A percentile compares a stretch with the other conserved stretches of the same genome.
Evolutionary conservation across 2,797 vertebrate genomes (phyloP).

Genomic region (Enteromius argenteus): DNA sequence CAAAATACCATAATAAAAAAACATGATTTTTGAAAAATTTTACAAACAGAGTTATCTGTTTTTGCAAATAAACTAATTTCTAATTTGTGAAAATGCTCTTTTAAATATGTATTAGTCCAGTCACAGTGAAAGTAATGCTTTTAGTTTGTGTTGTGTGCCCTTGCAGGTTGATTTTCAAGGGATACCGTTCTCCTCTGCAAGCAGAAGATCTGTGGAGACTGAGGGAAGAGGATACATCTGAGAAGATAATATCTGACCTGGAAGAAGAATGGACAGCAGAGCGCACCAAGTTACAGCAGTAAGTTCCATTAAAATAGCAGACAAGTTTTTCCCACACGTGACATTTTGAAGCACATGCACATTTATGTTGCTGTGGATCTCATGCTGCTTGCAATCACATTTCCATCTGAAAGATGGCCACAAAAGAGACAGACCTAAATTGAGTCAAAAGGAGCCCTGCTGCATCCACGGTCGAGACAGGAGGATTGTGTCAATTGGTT

Average conservation of each 20-base stretch:
- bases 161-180: constrained; percentile 87
- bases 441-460: constrained; percentile 43
- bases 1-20: too few relatives aligned
- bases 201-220: constrained; percentile 88
- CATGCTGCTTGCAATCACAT: constrained; percentile 64
- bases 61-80: neutral
- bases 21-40: too few relatives aligned
- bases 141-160: constrained; percentile 26
- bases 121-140: neutral
- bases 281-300: constrained; percentile 78
- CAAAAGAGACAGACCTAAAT: constrained; percentile 57
- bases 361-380: constrained; percentile 45
- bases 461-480: constrained; percentile 61
- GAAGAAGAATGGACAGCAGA: constrained; percentile 83
- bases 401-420: constrained; percentile 58
- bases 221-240: constrained; percentile 84
- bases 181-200: constrained; percentile 81
- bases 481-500: constrained; percentile 60
- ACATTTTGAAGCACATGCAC: constrained; percentile 29
- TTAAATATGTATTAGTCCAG: neutral
- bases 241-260: constrained; percentile 85
- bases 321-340: neutral
- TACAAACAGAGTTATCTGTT: too few relatives aligned
- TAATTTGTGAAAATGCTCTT: neutral
- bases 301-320: constrained; percentile 62